These are phyloP conservation scores for Agrochola litura DNA, from an alignment of 2,888 invertebrate genomes.

Conservation along the genomic window DNA sequence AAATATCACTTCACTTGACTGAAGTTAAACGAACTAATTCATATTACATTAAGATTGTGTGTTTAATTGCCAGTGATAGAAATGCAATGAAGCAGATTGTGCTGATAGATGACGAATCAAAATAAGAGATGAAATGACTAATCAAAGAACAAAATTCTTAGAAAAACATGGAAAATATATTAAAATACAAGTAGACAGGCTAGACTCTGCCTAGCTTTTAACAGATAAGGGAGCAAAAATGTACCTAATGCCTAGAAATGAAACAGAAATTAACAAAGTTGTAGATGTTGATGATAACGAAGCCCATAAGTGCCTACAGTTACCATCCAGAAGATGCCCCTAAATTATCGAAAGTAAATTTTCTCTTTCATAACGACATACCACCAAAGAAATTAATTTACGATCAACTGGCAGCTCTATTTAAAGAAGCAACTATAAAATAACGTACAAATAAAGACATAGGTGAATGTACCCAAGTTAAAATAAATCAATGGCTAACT, in stretches of 20 bases:
- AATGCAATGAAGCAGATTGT: constrained; percentile 22
- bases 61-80: constrained; percentile 28
- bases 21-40: constrained; percentile 51
- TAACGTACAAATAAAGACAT: constrained; percentile 52
- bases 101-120: constrained; percentile 27
- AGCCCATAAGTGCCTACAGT: no score
- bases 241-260: background rate
- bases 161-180: background rate
- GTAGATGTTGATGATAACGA: background rate
- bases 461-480: constrained; percentile 62
- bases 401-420: constrained; percentile 34
- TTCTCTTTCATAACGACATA: constrained; percentile 16
- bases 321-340: background rate
- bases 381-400: constrained; percentile 31
- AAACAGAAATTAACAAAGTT: background rate
- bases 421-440: constrained; percentile 55
- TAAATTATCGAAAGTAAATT: constrained; percentile 12
- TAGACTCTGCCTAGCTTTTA: no score
- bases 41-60: constrained; percentile 44
- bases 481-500: constrained; percentile 66
- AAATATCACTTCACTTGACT: constrained; percentile 45
- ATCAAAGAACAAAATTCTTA: background rate
- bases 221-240: background rate
- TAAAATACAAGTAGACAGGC: background rate
- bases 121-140: background rate